Conservation (phyloP, 1,140 invertebrate species). For the Globodera rostochiensis region DNA sequence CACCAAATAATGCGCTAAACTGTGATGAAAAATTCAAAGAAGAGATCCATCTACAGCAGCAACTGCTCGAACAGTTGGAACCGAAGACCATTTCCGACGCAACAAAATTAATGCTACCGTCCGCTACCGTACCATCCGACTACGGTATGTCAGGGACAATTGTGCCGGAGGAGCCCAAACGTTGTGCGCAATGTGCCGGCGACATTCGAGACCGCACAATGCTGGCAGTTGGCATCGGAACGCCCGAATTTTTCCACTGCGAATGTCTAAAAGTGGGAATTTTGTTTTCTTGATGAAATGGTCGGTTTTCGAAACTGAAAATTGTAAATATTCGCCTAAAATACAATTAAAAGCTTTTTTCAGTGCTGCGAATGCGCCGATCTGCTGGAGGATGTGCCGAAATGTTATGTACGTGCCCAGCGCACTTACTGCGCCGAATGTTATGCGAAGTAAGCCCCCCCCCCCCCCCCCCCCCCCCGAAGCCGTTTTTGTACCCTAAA, state of each 20-base stretch:
- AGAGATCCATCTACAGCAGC: not conserved
- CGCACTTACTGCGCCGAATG: constrained; percentile 28
- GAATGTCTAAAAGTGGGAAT: constrained; percentile 20
- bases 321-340: too few relatives aligned
- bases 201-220: constrained; percentile 16
- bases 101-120: not conserved
- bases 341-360: not conserved
- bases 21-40: not conserved
- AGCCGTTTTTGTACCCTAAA: constrained; percentile 10
- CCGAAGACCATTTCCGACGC: not conserved
- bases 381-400: constrained; percentile 5
- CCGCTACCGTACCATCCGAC: not conserved
- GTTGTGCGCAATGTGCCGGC: not conserved
- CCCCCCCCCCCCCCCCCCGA: not conserved
- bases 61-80: not conserved
- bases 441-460: constrained; percentile 26
- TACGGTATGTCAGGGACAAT: not conserved
- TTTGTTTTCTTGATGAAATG: too few relatives aligned
- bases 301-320: too few relatives aligned
- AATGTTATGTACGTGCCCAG: constrained; percentile 26
- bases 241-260: constrained; percentile 17
- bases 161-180: not conserved
- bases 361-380: constrained; percentile 7
- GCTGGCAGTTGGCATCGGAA: not conserved
- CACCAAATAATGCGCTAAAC: not conserved